Evolutionary conservation across 2,797 vertebrate species (phyloP), one percentile per base, ranked within the genome.

Genomic region (Diplodus puntazzo): DNA sequence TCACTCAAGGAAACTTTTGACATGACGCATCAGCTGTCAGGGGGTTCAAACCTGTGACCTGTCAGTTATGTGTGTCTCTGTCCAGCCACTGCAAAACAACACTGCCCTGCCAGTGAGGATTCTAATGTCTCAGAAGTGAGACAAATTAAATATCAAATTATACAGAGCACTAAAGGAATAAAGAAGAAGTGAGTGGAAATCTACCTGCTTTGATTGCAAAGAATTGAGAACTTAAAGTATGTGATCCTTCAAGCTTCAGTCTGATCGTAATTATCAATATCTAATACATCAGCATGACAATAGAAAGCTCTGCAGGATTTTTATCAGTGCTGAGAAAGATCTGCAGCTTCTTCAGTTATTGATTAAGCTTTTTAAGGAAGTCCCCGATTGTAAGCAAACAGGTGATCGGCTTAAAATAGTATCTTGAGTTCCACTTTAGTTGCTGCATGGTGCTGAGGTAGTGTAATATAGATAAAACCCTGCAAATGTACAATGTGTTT

Each of bases 1-100:
- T 70, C 27, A 27, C 50, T 77, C 25, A 34, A 73, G 60, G 67
- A 73, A 78, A 39, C 30, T 1, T 45, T 30, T 81, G 82, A 81
- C 65, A 0, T 23, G 79, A 61, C 62, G 17, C 54, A 52, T 80
- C 79, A 79, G 79, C 83, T 84, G 85, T 74, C 23, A 30, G n/a
- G 13, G 21, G 27, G 60, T 52, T 79, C 49, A 54, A 73, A 75
- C 75, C 78, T 66, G 34, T 77, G 79, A 84, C 79, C 76, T 55
- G 70, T 70, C 49, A 66, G 74, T 53, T 82, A 66, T 68, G 55
- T 6, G 60, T 55, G n/a, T 13, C 50, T 65, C 80, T 45, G 16
- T 54, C 20, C 62, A 61, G 54, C n/a, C 20, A 18, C 52, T 14
- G 20, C 64, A 49, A 17, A 64, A 74, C 57, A 20, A 62, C 18